These are phyloP conservation scores for Rambutsinella grinnellia DNA, from an alignment of 2,888 invertebrate species.

Conservation along the genomic window DNA sequence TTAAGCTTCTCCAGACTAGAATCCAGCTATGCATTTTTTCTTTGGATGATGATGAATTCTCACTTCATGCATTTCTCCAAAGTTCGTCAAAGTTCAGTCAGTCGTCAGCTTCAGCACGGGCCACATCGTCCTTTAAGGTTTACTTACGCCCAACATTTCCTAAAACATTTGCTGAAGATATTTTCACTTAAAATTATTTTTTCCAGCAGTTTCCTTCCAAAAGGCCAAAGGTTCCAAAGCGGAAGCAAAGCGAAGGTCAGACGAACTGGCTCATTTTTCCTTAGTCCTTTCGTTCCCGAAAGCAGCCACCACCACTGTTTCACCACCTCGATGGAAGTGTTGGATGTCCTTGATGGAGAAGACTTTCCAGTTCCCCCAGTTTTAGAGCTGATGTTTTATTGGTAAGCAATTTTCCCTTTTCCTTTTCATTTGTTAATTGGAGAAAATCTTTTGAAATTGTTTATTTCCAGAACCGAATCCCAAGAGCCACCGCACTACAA, in stretches of 20 bases:
- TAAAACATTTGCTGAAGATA: background rate
- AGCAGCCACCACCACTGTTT: conserved; percentile 14
- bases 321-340: conserved; percentile 16
- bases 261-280: background rate
- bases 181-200: background rate
- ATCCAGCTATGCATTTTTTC: background rate
- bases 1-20: too few species aligned
- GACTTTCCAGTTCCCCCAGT: conserved; percentile 28
- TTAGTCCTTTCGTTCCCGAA: background rate
- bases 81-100: background rate
- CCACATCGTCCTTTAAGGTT: conserved; percentile 1
- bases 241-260: conserved; percentile 16
- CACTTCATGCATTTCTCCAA: too few species aligned
- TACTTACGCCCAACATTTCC: too few species aligned
- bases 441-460: background rate
- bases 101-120: conserved; percentile 7
- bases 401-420: conserved; percentile 7
- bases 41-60: too few species aligned
- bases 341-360: conserved; percentile 13
- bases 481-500: conserved; percentile 54
- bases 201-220: background rate
- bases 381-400: background rate
- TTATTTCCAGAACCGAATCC: conserved; percentile 28
- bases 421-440: background rate
- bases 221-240: conserved; percentile 31